A percentile compares a stretch with the other conserved stretches of the same genome.
Evolutionary conservation across 2,888 invertebrate species (phyloP).

Genomic region (Branchipolynoe longqiensis): DNA sequence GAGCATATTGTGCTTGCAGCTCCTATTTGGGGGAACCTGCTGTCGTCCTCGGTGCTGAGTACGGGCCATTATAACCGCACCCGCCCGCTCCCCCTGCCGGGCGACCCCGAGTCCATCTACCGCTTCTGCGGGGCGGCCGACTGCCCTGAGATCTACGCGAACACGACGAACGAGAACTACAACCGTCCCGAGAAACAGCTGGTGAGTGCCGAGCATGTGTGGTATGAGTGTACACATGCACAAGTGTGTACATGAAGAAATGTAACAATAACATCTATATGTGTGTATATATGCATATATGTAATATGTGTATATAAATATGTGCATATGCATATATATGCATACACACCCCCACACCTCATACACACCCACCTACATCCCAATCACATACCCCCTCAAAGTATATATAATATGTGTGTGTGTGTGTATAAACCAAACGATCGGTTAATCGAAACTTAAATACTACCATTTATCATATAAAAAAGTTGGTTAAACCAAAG

Average conservation of each 20-base stretch:
- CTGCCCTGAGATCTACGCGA: slow-evolving; percentile 33
- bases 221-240: too few species aligned
- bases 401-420: too few species aligned
- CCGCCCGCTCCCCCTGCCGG: slow-evolving; percentile 7
- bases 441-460: too few species aligned
- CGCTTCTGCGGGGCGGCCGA: slow-evolving; percentile 37
- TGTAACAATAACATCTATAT: background rate
- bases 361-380: too few species aligned
- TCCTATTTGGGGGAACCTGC: slow-evolving; percentile 59
- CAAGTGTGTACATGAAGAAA: too few species aligned
- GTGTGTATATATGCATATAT: background rate
- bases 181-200: slow-evolving; percentile 28
- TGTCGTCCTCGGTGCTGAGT: slow-evolving; percentile 58
- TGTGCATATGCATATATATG: background rate
- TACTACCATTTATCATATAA: too few species aligned
- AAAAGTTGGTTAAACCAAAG: too few species aligned
- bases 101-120: slow-evolving; percentile 36
- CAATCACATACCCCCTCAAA: too few species aligned
- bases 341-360: too few species aligned
- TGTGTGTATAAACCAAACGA: too few species aligned
- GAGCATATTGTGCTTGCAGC: slow-evolving; percentile 44
- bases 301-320: background rate
- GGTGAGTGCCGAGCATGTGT: slow-evolving; percentile 34
- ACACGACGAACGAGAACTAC: slow-evolving; percentile 36
- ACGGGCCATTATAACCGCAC: slow-evolving; percentile 17